Evolutionary conservation across 2,797 vertebrate genomes (phyloP).

Genomic region (Chaenodraco wilsoni): DNA sequence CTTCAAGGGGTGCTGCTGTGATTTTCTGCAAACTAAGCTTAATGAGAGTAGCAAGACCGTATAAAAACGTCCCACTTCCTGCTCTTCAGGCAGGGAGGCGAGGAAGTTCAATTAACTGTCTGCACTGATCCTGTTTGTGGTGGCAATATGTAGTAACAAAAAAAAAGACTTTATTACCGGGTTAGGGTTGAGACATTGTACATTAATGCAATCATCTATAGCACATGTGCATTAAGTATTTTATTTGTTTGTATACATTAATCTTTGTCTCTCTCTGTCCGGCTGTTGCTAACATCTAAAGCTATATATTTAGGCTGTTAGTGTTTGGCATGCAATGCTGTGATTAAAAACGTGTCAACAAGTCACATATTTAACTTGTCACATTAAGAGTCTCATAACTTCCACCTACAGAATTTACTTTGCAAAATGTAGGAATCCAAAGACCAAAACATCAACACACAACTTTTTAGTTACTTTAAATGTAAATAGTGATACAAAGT

Average conservation of each 20-base stretch:
- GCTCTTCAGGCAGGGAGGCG: background rate
- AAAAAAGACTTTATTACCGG: background rate
- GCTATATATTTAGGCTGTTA: background rate
- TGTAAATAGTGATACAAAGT: background rate
- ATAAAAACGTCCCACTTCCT: constrained; percentile 55
- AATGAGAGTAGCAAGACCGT: constrained; percentile 29
- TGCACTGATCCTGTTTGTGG: background rate
- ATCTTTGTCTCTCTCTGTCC: background rate
- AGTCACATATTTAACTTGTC: background rate
- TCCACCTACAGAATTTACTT: background rate
- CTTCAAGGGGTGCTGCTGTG: constrained; percentile 22
- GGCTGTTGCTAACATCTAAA: background rate
- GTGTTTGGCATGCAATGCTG: background rate
- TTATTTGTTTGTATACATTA: background rate
- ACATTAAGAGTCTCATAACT: background rate
- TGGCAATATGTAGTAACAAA: background rate
- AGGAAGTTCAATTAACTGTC: constrained; percentile 18
- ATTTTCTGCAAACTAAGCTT: constrained; percentile 13
- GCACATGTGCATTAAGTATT: background rate
- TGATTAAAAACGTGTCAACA: background rate
- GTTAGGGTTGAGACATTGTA: background rate
- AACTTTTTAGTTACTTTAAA: background rate
- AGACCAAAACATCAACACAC: background rate
- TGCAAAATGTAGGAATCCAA: background rate
- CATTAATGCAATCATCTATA: background rate